These are phyloP conservation scores for Lampropteryx suffumata DNA, from an alignment of 2,888 invertebrate genomes.

Conservation along the genomic window DNA sequence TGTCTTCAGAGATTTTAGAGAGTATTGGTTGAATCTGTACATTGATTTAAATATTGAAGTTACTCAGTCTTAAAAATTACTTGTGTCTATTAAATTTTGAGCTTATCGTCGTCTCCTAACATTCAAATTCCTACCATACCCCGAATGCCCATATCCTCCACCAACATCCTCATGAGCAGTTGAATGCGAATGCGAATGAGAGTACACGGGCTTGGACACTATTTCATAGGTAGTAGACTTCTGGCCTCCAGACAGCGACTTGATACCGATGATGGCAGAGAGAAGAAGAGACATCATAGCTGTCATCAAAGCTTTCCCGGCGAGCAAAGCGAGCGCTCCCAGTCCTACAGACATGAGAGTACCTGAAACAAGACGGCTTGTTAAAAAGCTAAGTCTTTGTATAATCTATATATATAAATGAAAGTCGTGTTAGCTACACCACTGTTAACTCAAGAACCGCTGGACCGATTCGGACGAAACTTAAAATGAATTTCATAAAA, in stretches of 20 bases:
- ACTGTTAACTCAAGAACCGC: too few relatives aligned
- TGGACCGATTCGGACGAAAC: too few relatives aligned
- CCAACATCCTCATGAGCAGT: constrained; percentile 83
- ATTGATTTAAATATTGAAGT: too few relatives aligned
- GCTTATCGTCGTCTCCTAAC: constrained; percentile 37
- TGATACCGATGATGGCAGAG: constrained; percentile 89
- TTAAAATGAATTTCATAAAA: too few relatives aligned
- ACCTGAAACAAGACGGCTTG: constrained; percentile 62
- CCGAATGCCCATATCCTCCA: constrained; percentile 78
- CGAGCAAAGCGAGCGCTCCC: constrained; percentile 89
- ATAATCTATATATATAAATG: too few relatives aligned
- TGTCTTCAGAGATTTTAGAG: too few relatives aligned
- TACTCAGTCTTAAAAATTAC: too few relatives aligned
- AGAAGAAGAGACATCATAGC: constrained; percentile 90
- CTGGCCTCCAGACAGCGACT: constrained; percentile 86
- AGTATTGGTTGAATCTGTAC: too few relatives aligned
- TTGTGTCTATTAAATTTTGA: not conserved
- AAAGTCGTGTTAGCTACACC: too few relatives aligned
- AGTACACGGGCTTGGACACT: constrained; percentile 91
- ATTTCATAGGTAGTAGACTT: constrained; percentile 93
- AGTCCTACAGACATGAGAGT: constrained; percentile 89
- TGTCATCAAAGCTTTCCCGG: constrained; percentile 93
- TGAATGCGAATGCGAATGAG: constrained; percentile 84
- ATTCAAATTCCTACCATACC: constrained; percentile 74
- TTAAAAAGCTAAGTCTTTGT: too few relatives aligned